Percentiles rank a stretch among this genome's conserved stretches.
phyloP scores from a whole-genome alignment of 2,113 vertebrate genomes.

The Xenotilapia leptura region DNA sequence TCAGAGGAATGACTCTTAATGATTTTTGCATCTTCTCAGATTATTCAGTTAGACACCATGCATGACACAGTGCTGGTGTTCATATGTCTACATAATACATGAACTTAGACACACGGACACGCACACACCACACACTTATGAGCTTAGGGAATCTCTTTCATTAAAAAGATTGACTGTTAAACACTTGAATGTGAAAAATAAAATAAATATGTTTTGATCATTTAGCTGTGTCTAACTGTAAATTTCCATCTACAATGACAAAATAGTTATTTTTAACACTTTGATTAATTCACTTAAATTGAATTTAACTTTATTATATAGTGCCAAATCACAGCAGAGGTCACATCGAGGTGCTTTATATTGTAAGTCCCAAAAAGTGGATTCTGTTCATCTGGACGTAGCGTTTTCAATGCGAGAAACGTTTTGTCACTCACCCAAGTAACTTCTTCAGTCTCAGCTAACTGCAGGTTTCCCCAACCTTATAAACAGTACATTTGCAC shows the following conservation, averaged over 20 bases:
- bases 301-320: too few species aligned
- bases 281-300: too few species aligned
- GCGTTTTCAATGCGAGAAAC: neutral
- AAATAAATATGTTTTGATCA: too few species aligned
- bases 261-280: too few species aligned
- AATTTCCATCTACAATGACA: too few species aligned
- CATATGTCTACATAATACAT: neutral
- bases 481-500: neutral
- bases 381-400: neutral
- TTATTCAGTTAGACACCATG: slow-evolving; percentile 10
- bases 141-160: neutral
- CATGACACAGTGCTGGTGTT: neutral
- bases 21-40: slow-evolving; percentile 36
- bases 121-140: neutral
- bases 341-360: too few species aligned
- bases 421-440: neutral
- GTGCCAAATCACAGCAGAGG: too few species aligned
- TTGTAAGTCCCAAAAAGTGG: too few species aligned
- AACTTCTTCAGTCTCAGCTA: neutral
- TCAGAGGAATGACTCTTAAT: slow-evolving; percentile 41
- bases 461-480: neutral
- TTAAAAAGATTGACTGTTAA: too few species aligned
- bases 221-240: too few species aligned
- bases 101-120: neutral
- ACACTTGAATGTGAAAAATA: too few species aligned